Evolutionary conservation across 1,140 invertebrate genomes (phyloP).

Genomic region (Akabosia matsudoensis): DNA sequence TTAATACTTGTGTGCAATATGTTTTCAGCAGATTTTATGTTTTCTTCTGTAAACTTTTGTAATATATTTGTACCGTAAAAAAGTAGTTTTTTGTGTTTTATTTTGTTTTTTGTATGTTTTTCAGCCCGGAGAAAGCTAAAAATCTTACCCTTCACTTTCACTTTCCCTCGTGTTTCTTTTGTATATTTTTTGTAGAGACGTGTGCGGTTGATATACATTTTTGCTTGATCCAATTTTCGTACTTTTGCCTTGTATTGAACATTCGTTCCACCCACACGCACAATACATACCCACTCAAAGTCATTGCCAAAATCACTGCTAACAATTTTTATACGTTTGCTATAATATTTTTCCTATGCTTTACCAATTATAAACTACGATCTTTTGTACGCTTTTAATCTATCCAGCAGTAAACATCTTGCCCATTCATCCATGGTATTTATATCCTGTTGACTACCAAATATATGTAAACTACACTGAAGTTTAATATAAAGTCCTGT

Average conservation of each 20-base stretch:
- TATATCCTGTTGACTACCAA: too few species aligned
- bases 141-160: conserved; percentile 18
- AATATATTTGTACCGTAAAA: not conserved
- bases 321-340: too few species aligned
- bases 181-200: not conserved
- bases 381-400: not conserved
- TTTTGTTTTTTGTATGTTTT: conserved; percentile 11
- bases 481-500: not conserved
- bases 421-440: too few species aligned
- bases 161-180: not conserved
- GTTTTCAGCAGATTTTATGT: not conserved
- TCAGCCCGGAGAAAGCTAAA: conserved; percentile 9
- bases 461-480: too few species aligned
- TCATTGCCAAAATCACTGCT: too few species aligned
- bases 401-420: not conserved
- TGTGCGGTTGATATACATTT: too few species aligned
- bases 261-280: too few species aligned
- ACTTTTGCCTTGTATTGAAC: too few species aligned
- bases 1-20: not conserved
- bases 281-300: too few species aligned
- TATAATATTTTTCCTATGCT: too few species aligned
- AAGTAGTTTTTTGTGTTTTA: not conserved
- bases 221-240: too few species aligned
- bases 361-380: too few species aligned
- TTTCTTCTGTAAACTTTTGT: not conserved